Percentiles rank a stretch among this genome's conserved stretches.
Conservation (phyloP, 2,113 vertebrate genomes). For the Tragelaphus strepsiceros region DNA sequence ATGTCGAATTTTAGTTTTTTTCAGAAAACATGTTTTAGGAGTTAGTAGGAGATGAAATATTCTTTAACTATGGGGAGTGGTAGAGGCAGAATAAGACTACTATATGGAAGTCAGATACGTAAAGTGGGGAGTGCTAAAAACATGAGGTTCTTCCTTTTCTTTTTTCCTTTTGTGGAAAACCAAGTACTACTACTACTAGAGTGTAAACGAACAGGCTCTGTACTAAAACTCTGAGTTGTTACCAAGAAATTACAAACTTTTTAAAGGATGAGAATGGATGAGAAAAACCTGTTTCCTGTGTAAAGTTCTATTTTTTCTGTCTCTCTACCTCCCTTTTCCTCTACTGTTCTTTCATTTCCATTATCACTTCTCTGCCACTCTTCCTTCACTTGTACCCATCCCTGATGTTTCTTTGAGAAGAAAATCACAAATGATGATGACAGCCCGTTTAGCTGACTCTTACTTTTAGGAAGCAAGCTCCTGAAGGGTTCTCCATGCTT, state of each 20-base stretch:
- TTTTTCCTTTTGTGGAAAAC: not conserved
- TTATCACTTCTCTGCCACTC: not conserved
- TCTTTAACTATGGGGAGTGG: not conserved
- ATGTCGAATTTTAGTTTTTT: slow-evolving; percentile 31
- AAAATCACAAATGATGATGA: not conserved
- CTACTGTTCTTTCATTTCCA: slow-evolving; percentile 4
- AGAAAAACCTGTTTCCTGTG: not conserved
- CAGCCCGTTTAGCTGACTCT: slow-evolving; percentile 29
- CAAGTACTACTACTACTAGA: slow-evolving; percentile 18
- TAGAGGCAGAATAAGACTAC: not conserved
- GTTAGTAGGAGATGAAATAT: slow-evolving; percentile 16
- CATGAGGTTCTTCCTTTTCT: not conserved
- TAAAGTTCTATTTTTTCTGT: not conserved
- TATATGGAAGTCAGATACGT: not conserved
- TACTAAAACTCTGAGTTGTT: not conserved
- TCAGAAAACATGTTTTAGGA: slow-evolving; percentile 40
- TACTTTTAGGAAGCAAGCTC: not conserved
- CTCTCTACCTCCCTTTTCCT: not conserved
- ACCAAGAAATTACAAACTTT: slow-evolving; percentile 7
- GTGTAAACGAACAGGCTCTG: not conserved
- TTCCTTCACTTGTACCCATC: not conserved
- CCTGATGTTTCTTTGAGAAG: not conserved
- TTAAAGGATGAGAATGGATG: not conserved
- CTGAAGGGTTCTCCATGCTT: not conserved
- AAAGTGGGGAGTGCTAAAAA: not conserved